Percentiles rank a stretch among this genome's conserved stretches.
phyloP scores from a whole-genome alignment of 1,140 invertebrate genomes.

The Hirudo medicinalis region DNA sequence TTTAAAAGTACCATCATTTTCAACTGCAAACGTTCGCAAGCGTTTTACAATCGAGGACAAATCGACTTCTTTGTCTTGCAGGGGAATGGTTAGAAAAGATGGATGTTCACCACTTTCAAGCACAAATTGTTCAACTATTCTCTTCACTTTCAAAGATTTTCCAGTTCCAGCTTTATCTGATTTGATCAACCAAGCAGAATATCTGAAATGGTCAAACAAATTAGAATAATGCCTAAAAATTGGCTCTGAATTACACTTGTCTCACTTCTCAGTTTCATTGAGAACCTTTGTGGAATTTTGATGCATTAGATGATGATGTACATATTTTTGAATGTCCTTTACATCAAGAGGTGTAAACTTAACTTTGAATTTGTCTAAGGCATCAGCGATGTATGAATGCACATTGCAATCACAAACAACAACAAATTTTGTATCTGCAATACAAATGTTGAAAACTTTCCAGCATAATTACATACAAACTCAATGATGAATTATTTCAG shows the following conservation, averaged over 20 bases:
- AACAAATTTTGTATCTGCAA: constrained; percentile 27
- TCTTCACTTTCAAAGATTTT: constrained; percentile 30
- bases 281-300: neutral
- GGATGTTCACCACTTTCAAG: neutral
- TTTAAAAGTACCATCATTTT: too few relatives aligned
- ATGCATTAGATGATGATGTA: constrained; percentile 22
- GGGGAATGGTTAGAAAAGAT: constrained; percentile 24
- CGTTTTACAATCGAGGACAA: constrained; percentile 22
- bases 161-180: constrained; percentile 33
- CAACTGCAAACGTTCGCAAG: too few relatives aligned
- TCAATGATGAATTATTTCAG: too few relatives aligned
- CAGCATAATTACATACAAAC: too few relatives aligned
- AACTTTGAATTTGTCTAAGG: constrained; percentile 27
- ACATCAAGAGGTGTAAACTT: constrained; percentile 19
- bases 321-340: constrained; percentile 22
- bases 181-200: constrained; percentile 30
- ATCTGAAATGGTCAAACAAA: constrained; percentile 23
- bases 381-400: constrained; percentile 28
- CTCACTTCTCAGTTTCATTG: neutral
- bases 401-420: constrained; percentile 28
- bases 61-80: constrained; percentile 29
- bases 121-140: constrained; percentile 23
- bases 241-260: too few relatives aligned
- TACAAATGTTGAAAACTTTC: neutral
- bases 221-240: too few relatives aligned